These are phyloP conservation scores for Tautogolabrus adspersus DNA, from an alignment of 2,113 vertebrate species.

Conservation along the genomic window DNA sequence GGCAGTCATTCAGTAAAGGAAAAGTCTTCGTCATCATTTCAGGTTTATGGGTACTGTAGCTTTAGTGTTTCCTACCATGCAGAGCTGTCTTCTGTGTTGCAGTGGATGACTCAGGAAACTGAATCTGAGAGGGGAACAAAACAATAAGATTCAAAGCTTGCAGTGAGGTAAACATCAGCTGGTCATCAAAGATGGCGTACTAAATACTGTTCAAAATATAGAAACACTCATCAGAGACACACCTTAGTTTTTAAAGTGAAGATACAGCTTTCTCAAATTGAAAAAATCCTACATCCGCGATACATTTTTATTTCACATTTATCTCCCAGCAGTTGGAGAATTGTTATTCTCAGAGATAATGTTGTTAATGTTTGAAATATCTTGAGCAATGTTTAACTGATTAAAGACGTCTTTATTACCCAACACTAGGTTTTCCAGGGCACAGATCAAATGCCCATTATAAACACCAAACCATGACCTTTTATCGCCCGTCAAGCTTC, in stretches of 20 bases:
- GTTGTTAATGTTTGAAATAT: background rate
- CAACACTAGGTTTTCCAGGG: constrained; percentile 11
- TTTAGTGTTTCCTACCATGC: constrained; percentile 19
- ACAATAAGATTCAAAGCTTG: background rate
- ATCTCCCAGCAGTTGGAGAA: background rate
- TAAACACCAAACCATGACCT: constrained; percentile 41
- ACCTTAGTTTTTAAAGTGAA: no score
- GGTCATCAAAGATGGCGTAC: no score
- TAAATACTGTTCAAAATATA: no score
- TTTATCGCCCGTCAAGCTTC: constrained; percentile 4
- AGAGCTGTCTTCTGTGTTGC: constrained; percentile 24
- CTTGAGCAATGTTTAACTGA: background rate
- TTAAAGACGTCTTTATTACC: constrained; percentile 16
- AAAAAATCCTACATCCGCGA: no score
- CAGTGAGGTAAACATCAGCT: background rate
- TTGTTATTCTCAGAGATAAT: background rate
- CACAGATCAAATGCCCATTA: constrained; percentile 40
- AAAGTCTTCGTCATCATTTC: constrained; percentile 34
- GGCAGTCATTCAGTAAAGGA: constrained; percentile 6
- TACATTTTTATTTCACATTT: background rate
- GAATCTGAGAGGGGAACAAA: constrained; percentile 8
- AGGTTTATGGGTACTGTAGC: constrained; percentile 17
- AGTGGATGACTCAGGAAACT: constrained; percentile 40
- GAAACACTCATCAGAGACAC: no score
- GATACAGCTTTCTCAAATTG: no score